Evolutionary conservation across 1,140 invertebrate species (phyloP), one percentile per base, ranked within the genome.

Genomic region (Drosophila obscura): DNA sequence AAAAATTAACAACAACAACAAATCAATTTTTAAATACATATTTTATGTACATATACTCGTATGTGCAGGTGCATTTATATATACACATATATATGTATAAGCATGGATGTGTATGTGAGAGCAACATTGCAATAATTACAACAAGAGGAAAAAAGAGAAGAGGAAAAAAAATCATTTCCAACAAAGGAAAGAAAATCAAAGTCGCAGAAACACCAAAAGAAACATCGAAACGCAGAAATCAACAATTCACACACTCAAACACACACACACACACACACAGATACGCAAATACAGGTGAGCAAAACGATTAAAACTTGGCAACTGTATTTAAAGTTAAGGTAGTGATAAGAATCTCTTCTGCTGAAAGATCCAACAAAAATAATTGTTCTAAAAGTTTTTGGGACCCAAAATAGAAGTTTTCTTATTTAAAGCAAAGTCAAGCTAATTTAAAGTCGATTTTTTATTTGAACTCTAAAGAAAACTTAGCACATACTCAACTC

Each of bases 11-110:
- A 46, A 59, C 24, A 74, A 39, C n/a, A 39, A 56, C 58, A 66
- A 51, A 58, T 48, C 51, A 78, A 57, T 66, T 26, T 26, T 35
- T 31, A 48, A 52, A 50, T 60, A 67, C 65, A 51, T 39, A 39
- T 39, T 39, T 39, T 39, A 28, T 11, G 35, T 39, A 31, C 31
- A 31, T 31, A 31, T 31, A 31, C 26, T 28, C 51, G 41, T 53
- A 58, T 61, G 39, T 48, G 55, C 45, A 39, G 43, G 45, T 63
- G 60, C 50, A 50, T 68, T 56, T 77, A 56, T 43, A 43, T 59
- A 48, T 56, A 51, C 74, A 63, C 51, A 31, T 41, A 39, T 39
- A 26, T 55, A 45, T 24, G 52, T 49, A 46, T 55, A n/a, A 61
- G 69, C 50, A 9, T 60, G 73, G 43, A 26, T 46, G 56, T 57